These are phyloP conservation scores for Aphis gossypii DNA, from an alignment of 1,140 invertebrate species.

Conservation along the genomic window DNA sequence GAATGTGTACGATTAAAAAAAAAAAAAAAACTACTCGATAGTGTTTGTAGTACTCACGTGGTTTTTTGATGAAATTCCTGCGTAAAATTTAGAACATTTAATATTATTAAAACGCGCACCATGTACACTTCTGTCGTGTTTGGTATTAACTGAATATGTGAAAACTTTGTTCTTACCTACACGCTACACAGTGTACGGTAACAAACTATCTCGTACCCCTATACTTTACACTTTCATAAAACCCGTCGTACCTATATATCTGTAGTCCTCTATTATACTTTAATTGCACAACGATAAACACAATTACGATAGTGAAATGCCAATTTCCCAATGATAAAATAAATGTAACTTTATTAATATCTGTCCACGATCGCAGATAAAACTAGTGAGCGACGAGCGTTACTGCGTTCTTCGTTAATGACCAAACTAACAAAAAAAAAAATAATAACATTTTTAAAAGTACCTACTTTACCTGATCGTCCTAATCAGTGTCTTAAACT, in stretches of 20 bases:
- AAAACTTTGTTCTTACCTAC: not conserved
- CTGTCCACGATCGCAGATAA: not conserved
- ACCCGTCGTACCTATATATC: not conserved
- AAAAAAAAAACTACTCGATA: not conserved
- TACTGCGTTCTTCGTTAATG: not conserved
- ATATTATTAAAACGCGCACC: not conserved
- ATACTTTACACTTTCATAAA: not conserved
- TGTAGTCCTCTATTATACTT: not conserved
- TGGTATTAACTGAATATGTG: not conserved
- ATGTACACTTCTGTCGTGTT: not conserved
- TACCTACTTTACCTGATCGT: too few species aligned
- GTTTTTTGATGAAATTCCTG: not conserved
- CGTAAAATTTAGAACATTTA: not conserved
- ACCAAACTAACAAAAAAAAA: not conserved
- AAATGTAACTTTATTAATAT: not conserved
- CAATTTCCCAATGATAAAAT: not conserved
- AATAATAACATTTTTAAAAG: not conserved
- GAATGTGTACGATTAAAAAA: not conserved
- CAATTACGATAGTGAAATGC: slow-evolving; percentile 3
- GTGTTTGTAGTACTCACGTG: slow-evolving; percentile 1
- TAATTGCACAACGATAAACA: slow-evolving; percentile 5
- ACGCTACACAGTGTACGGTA: not conserved
- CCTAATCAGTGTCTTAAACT: too few species aligned
- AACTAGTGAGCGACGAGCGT: not conserved
- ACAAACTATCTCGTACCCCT: not conserved